Evolutionary conservation across 2,888 invertebrate species (phyloP).

Genomic region (Apotomis betuletana): DNA sequence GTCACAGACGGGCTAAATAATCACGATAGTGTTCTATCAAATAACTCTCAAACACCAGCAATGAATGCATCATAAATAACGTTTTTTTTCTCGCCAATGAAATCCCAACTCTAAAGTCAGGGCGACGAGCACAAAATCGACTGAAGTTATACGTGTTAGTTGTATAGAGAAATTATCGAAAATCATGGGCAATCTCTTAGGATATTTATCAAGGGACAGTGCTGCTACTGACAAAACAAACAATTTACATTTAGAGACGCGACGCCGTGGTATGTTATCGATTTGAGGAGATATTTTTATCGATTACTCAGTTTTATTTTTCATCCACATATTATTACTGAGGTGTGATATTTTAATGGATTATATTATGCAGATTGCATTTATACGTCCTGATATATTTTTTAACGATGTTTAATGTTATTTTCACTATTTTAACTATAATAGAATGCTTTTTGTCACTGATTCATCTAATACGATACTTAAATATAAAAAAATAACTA

Average conservation of each 20-base stretch:
- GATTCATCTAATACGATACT: not conserved
- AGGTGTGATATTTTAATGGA: not conserved
- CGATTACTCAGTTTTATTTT: constrained; percentile 15
- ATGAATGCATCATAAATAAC: constrained; percentile 78
- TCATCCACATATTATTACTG: constrained; percentile 1
- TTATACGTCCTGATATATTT: not conserved
- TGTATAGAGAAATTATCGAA: constrained; percentile 77
- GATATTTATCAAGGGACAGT: constrained; percentile 83
- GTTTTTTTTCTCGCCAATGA: constrained; percentile 51
- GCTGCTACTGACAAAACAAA: constrained; percentile 81
- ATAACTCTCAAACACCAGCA: constrained; percentile 80
- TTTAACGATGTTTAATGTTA: not conserved
- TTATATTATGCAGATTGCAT: not conserved
- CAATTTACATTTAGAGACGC: constrained; percentile 75
- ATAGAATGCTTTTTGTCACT: too few relatives aligned
- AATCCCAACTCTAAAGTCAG: constrained; percentile 51
- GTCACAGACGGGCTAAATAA: constrained; percentile 78
- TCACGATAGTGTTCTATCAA: constrained; percentile 81
- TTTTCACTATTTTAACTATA: too few relatives aligned
- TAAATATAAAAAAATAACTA: too few relatives aligned
- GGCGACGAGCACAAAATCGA: constrained; percentile 50
- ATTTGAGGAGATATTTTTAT: constrained; percentile 34
- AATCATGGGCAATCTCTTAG: constrained; percentile 79
- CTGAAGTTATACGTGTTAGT: constrained; percentile 60
- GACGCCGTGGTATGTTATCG: constrained; percentile 52